Evolutionary conservation across 2,888 invertebrate genomes (phyloP).

Genomic region (Drosophila cyrtoloma): DNA sequence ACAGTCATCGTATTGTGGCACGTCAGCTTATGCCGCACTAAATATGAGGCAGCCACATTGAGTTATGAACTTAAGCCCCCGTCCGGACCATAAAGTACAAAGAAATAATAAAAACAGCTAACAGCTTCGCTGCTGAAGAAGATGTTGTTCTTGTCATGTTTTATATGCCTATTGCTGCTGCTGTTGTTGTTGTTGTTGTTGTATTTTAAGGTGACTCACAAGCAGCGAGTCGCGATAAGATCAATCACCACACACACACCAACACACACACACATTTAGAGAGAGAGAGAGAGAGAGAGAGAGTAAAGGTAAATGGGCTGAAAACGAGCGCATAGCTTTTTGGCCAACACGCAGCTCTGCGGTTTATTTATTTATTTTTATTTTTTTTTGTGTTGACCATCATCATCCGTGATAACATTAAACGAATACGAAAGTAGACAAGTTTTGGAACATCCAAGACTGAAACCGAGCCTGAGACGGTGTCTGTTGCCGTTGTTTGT

Average conservation of each 20-base stretch:
- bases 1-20: constrained; percentile 33
- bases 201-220: constrained; percentile 71
- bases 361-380: constrained; percentile 31
- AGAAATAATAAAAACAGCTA: constrained; percentile 55
- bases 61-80: constrained; percentile 74
- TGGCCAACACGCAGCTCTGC: constrained; percentile 42
- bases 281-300: background rate
- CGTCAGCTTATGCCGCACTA: constrained; percentile 53
- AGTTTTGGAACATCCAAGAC: constrained; percentile 53
- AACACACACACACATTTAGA: constrained; percentile 8
- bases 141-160: constrained; percentile 43
- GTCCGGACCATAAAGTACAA: constrained; percentile 70
- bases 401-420: constrained; percentile 73
- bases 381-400: constrained; percentile 3
- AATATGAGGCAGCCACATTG: constrained; percentile 55
- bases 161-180: background rate
- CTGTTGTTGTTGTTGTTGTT: constrained; percentile 13
- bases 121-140: constrained; percentile 67
- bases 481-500: constrained; percentile 15
- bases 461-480: constrained; percentile 2
- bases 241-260: constrained; percentile 65
- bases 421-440: constrained; percentile 77
- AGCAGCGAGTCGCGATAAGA: constrained; percentile 69
- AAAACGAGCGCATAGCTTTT: constrained; percentile 29
- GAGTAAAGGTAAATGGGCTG: constrained; percentile 16